These are phyloP conservation scores for Danio kyathit DNA, from an alignment of 2,797 vertebrate species.

Conservation along the genomic window DNA sequence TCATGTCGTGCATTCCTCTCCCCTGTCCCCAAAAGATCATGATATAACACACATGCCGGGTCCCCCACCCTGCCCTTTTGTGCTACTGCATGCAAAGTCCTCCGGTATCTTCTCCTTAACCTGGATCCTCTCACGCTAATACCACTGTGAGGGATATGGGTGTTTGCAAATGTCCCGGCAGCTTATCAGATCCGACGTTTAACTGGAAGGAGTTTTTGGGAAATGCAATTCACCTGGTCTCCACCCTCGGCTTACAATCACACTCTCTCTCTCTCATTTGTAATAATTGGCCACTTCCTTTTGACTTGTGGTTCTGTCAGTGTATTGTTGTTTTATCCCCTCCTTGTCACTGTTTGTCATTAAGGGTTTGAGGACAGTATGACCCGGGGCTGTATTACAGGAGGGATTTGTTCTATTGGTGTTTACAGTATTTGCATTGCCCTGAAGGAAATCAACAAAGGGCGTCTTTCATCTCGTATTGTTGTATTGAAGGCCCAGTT, in stretches of 20 bases:
- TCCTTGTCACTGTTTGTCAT: constrained; percentile 20
- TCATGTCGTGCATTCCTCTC: constrained; percentile 13
- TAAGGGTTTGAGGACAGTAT: constrained; percentile 24
- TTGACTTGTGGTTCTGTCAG: constrained; percentile 19
- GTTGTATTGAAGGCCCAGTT: constrained; percentile 67
- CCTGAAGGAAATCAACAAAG: constrained; percentile 65
- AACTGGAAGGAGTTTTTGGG: constrained; percentile 15
- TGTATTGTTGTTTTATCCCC: constrained; percentile 23
- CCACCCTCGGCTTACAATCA: constrained; percentile 34
- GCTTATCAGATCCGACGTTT: constrained; percentile 49
- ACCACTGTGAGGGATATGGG: constrained; percentile 42
- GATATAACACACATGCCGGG: constrained; percentile 33
- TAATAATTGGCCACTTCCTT: constrained; percentile 42
- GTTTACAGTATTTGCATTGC: constrained; percentile 48
- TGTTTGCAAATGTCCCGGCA: constrained; percentile 36
- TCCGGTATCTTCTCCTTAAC: constrained; percentile 28
- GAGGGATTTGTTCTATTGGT: constrained; percentile 17
- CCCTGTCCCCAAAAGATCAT: constrained; percentile 16
- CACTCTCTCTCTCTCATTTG: constrained; percentile 23
- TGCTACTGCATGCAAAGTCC: constrained; percentile 31
- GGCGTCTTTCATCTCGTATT: constrained; percentile 75
- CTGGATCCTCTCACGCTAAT: constrained; percentile 53
- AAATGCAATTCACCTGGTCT: constrained; percentile 26
- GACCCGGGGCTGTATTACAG: constrained; percentile 47
- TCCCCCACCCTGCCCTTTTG: constrained; percentile 28